Conservation (phyloP, 2,797 vertebrate species). For the Tolypeutes matacus region DNA sequence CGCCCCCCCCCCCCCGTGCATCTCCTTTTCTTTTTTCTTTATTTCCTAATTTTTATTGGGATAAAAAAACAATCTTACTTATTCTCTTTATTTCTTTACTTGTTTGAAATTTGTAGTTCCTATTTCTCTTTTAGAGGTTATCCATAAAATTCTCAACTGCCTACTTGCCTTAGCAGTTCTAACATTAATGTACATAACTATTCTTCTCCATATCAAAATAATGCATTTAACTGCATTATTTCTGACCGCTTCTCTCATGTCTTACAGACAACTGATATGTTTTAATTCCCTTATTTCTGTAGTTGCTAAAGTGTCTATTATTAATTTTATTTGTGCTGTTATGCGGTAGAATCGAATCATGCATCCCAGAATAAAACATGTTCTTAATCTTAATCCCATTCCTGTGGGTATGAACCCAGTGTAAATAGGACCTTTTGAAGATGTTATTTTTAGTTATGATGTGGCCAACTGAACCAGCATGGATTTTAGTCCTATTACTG, state of each 20-base stretch:
- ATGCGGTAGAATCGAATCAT: too few species aligned
- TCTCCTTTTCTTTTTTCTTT: background rate
- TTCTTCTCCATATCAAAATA: background rate
- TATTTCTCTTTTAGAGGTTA: background rate
- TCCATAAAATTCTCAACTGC: background rate
- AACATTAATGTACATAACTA: background rate
- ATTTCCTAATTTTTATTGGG: background rate
- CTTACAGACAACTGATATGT: background rate
- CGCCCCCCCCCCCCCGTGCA: background rate
- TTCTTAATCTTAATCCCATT: too few species aligned
- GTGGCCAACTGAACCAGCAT: too few species aligned
- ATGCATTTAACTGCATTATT: background rate
- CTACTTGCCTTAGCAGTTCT: background rate
- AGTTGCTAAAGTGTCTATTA: background rate
- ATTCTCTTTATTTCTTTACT: background rate
- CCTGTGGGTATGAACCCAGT: too few species aligned
- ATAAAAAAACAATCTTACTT: background rate
- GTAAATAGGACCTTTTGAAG: too few species aligned
- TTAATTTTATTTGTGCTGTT: background rate
- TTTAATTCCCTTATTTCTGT: background rate
- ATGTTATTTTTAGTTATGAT: too few species aligned
- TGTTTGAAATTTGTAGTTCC: background rate
- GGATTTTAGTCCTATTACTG: too few species aligned
- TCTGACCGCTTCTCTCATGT: background rate
- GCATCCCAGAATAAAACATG: too few species aligned